Conservation (phyloP, 2,797 vertebrate species). For the Ara ararauna region DNA sequence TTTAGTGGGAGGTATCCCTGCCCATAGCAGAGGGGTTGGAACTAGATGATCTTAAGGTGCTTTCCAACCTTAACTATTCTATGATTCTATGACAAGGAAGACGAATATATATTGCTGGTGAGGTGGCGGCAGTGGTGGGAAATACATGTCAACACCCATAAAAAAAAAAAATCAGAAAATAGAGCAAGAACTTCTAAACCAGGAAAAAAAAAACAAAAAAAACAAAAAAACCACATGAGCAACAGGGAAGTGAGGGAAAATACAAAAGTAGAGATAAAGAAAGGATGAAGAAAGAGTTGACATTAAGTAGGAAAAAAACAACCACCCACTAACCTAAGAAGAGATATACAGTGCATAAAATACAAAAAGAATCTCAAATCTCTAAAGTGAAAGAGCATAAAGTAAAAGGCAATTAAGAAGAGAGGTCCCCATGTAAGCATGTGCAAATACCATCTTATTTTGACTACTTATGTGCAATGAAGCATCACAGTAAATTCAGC, state of each 20-base stretch:
- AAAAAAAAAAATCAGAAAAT: not conserved
- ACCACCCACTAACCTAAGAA: not conserved
- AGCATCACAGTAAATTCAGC: not conserved
- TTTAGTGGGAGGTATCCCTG: too few relatives aligned
- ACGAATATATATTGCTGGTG: not conserved
- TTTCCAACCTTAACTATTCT: too few relatives aligned
- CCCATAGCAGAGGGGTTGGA: too few relatives aligned
- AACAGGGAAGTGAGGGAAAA: not conserved
- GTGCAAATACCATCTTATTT: not conserved
- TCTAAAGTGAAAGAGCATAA: not conserved
- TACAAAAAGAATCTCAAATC: not conserved
- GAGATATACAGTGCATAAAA: not conserved
- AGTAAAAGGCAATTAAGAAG: not conserved
- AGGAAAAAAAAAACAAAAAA: not conserved
- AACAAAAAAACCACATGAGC: not conserved
- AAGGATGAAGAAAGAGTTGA: not conserved
- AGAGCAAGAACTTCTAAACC: not conserved
- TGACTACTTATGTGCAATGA: accelerated
- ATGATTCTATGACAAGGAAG: not conserved
- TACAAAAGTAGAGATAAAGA: not conserved
- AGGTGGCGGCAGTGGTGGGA: not conserved
- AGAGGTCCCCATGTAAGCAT: not conserved
- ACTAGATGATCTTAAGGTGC: too few relatives aligned
- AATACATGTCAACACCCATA: not conserved
- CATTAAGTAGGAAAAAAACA: not conserved